Evolutionary conservation across 2,113 vertebrate genomes (phyloP).

Genomic region (Sylvia atricapilla): DNA sequence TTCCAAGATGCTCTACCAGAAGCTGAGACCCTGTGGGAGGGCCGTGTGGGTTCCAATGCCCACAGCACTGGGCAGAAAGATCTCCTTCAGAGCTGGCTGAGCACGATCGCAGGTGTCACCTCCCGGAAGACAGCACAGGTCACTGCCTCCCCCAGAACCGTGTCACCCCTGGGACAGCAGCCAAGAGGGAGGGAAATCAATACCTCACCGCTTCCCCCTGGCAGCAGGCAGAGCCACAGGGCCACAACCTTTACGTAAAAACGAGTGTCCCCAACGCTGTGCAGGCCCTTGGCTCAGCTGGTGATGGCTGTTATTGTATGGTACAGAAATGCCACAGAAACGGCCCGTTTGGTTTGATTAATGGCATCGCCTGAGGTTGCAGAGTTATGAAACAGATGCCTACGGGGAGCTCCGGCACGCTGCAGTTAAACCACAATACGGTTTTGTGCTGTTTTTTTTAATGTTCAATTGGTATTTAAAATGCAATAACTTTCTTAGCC

Average conservation of each 20-base stretch:
- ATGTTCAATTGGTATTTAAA: constrained; percentile 66
- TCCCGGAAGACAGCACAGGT: neutral
- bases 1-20: neutral
- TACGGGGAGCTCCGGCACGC: constrained; percentile 36
- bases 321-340: constrained; percentile 36
- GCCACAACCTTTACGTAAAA: neutral
- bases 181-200: neutral
- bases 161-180: neutral
- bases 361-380: constrained; percentile 50
- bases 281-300: neutral
- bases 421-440: constrained; percentile 65
- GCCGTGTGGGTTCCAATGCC: neutral
- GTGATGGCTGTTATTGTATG: neutral
- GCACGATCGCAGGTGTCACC: constrained; percentile 32
- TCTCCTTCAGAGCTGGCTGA: neutral
- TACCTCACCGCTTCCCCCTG: neutral
- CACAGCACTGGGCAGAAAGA: neutral
- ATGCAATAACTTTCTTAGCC: constrained; percentile 63
- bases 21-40: neutral
- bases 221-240: neutral
- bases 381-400: constrained; percentile 61
- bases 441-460: constrained; percentile 61
- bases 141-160: neutral
- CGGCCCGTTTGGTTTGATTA: constrained; percentile 53
- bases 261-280: neutral